Conservation (phyloP, 1,140 invertebrate species). For the Bilobella aurantiaca region DNA sequence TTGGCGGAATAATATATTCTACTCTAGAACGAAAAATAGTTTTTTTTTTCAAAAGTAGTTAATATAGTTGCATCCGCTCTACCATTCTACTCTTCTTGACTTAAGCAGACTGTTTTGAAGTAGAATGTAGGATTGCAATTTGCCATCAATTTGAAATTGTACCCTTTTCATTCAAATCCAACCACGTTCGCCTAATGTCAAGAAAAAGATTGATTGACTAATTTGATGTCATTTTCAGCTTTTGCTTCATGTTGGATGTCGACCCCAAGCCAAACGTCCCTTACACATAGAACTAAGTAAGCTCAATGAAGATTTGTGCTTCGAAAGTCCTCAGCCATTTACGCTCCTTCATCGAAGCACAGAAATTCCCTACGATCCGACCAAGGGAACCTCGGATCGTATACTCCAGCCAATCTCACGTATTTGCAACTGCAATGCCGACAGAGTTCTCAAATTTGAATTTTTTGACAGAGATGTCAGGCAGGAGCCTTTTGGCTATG, state of each 20-base stretch:
- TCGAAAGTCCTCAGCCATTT: conserved; percentile 20
- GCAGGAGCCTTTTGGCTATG: conserved; percentile 13
- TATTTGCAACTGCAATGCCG: conserved; percentile 23
- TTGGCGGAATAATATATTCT: too few relatives aligned
- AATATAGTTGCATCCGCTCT: too few relatives aligned
- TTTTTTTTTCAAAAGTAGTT: too few relatives aligned
- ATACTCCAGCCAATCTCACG: conserved; percentile 12
- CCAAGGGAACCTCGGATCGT: conserved; percentile 7
- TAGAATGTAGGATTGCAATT: too few relatives aligned
- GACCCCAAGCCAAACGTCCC: too few relatives aligned
- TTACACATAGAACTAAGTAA: conserved; percentile 18
- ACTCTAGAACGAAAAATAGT: too few relatives aligned
- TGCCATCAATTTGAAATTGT: too few relatives aligned
- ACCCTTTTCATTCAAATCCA: too few relatives aligned
- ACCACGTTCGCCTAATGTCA: too few relatives aligned
- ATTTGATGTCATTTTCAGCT: background rate
- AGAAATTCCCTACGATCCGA: conserved; percentile 7
- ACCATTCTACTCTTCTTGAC: too few relatives aligned
- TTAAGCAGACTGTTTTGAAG: too few relatives aligned
- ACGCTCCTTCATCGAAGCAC: conserved; percentile 26
- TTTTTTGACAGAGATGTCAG: conserved; percentile 16
- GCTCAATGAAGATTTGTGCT: conserved; percentile 11
- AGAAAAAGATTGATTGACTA: too few relatives aligned
- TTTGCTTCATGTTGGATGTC: background rate
- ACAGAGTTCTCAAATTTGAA: conserved; percentile 24